Evolutionary conservation across 2,797 vertebrate genomes (phyloP), one percentile per base, ranked within the genome.

Genomic region (Sebastes wilsoni): DNA sequence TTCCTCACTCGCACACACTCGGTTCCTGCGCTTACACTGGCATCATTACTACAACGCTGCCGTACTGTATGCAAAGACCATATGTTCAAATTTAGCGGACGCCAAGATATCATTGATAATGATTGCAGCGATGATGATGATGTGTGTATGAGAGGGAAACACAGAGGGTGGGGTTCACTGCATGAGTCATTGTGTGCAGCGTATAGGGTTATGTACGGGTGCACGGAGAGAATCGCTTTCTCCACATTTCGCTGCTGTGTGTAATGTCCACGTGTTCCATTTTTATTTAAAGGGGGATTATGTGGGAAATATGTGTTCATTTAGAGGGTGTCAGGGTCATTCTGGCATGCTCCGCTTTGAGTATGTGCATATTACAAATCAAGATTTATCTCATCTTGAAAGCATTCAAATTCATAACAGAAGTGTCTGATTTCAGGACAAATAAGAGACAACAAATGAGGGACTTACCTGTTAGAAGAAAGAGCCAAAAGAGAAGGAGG

Each of bases 401-500:
- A 28, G 13, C 5, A 14, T 23, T 75, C 16, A 61, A 72, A n/a
- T 69, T 34, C 5, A n/a, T n/a, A 36, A 55, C 36, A 38, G 1
- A n/a, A n/a, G 9, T 13, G 4, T 42, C 67, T 49, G 20, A 76
- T 79, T 79, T 83, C 1, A 36, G 62, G n/a, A 55, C 25, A 46
- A 72, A 68, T 38, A 32, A 66, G 36, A 56, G 14, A 73, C 32
- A 72, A 67, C 14, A 70, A 65, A 59, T 16, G 7, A 8, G 30
- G 34, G 14, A 94, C 91, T 93, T 89, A 93, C 93, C 91, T 94
- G 81, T 2, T 18, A 68, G 61, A 78, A 74, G 80, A 80, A 80
- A 79, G 80, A 68, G 74, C 62, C 74, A 54, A 64, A 42, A 36
- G 13, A 42, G 34, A 72, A 55, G 65, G 69, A 42, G 76, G 52